A percentile compares a stretch with the other conserved stretches of the same genome.
These are phyloP conservation scores for Himalopsyche anomala DNA, from an alignment of 2,888 invertebrate species.

Conservation along the genomic window DNA sequence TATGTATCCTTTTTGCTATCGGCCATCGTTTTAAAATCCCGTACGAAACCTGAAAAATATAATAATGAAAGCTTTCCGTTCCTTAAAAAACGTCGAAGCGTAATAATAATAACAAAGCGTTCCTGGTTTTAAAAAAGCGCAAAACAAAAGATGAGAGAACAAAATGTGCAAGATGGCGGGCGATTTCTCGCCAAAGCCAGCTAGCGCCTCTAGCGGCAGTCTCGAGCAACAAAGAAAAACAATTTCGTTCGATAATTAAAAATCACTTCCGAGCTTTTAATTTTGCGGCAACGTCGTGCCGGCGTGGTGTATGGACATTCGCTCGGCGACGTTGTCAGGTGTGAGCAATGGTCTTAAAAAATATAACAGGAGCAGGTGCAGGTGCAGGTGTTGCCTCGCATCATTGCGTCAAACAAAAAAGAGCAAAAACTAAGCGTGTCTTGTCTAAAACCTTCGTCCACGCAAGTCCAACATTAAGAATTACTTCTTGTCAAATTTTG, in stretches of 20 bases:
- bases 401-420: slow-evolving; percentile 7
- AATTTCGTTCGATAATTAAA: slow-evolving; percentile 64
- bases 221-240: slow-evolving; percentile 61
- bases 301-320: not conserved
- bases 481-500: too few relatives aligned
- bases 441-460: not conserved
- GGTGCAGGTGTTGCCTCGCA: slow-evolving; percentile 3
- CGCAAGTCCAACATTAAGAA: too few relatives aligned
- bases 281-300: slow-evolving; percentile 54
- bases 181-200: slow-evolving; percentile 12
- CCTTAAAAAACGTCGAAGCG: slow-evolving; percentile 42
- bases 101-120: slow-evolving; percentile 40
- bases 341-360: slow-evolving; percentile 52
- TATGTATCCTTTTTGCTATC: slow-evolving; percentile 15
- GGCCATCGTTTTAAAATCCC: slow-evolving; percentile 15
- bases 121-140: not conserved
- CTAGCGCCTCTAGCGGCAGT: not conserved
- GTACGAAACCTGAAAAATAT: slow-evolving; percentile 36
- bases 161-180: slow-evolving; percentile 42
- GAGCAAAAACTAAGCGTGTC: not conserved
- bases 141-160: slow-evolving; percentile 36
- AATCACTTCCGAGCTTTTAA: slow-evolving; percentile 59
- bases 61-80: slow-evolving; percentile 28
- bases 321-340: slow-evolving; percentile 52
- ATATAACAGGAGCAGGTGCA: slow-evolving; percentile 47